A percentile compares a stretch with the other conserved stretches of the same genome.
Conservation (phyloP, 2,113 vertebrate genomes). For the Rhineura floridana region DNA sequence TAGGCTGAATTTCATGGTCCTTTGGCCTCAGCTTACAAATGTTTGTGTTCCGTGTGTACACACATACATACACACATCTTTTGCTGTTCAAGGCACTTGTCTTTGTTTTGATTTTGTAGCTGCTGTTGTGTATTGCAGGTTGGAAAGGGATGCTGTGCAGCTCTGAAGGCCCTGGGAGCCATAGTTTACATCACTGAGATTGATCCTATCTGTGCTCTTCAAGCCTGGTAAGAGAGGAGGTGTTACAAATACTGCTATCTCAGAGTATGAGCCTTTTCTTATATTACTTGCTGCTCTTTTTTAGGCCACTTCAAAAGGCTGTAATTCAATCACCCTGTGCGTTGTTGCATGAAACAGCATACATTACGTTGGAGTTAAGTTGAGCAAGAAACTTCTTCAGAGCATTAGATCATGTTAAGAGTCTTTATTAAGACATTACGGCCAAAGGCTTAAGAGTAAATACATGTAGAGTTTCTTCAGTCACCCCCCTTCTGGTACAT, state of each 20-base stretch:
- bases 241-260: background rate
- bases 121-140: conserved; percentile 74
- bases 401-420: too few species aligned
- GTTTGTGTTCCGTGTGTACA: background rate
- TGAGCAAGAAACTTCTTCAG: too few species aligned
- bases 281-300: background rate
- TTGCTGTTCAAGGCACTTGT: background rate
- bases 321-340: conserved; percentile 3
- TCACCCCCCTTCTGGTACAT: too few species aligned
- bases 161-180: conserved; percentile 94
- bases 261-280: background rate
- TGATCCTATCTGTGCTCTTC: conserved; percentile 97
- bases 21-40: background rate
- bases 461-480: too few species aligned
- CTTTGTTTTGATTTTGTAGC: rapidly evolving
- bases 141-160: conserved; percentile 96
- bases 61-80: too few species aligned
- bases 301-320: background rate
- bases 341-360: too few species aligned
- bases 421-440: too few species aligned
- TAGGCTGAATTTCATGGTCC: background rate
- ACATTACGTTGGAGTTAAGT: too few species aligned
- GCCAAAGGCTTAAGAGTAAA: too few species aligned
- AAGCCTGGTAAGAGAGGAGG: conserved; percentile 88
- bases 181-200: conserved; percentile 98